Conservation (phyloP, 2,888 invertebrate genomes). For the Amphimallon solstitiale region DNA sequence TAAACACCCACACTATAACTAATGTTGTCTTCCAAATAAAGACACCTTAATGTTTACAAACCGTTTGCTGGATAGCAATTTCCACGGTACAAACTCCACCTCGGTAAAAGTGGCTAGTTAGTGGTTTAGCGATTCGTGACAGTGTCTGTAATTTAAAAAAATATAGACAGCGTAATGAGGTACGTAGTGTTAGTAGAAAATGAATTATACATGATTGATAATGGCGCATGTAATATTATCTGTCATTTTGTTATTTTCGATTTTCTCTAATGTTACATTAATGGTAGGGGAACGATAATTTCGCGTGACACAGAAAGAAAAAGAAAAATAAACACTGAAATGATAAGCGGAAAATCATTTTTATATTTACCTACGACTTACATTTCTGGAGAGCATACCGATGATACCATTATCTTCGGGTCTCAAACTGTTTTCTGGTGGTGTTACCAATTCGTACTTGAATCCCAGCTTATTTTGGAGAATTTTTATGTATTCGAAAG, state of each 20-base stretch:
- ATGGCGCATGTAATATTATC: slow-evolving; percentile 12
- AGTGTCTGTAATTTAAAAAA: slow-evolving; percentile 8
- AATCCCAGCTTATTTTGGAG: slow-evolving; percentile 77
- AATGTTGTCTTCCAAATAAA: no score
- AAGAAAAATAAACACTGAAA: background rate
- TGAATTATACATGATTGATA: slow-evolving; percentile 28
- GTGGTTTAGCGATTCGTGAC: no score
- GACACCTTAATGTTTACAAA: no score
- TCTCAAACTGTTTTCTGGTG: slow-evolving; percentile 71
- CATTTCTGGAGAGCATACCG: slow-evolving; percentile 70
- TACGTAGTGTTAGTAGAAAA: slow-evolving; percentile 22
- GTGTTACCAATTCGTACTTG: slow-evolving; percentile 75
- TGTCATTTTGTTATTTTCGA: background rate
- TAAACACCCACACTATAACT: no score
- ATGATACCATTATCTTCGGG: slow-evolving; percentile 70
- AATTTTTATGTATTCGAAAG: slow-evolving; percentile 77
- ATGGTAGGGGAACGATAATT: background rate
- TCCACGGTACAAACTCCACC: no score
- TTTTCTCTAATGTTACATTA: background rate
- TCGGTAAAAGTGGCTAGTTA: no score
- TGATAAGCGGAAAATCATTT: background rate
- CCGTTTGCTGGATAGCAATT: background rate
- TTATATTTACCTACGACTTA: slow-evolving; percentile 55
- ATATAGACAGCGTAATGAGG: slow-evolving; percentile 20
- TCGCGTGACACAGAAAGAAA: background rate